These are phyloP conservation scores for Drosophila varians DNA, from an alignment of 1,140 invertebrate genomes.

Conservation along the genomic window DNA sequence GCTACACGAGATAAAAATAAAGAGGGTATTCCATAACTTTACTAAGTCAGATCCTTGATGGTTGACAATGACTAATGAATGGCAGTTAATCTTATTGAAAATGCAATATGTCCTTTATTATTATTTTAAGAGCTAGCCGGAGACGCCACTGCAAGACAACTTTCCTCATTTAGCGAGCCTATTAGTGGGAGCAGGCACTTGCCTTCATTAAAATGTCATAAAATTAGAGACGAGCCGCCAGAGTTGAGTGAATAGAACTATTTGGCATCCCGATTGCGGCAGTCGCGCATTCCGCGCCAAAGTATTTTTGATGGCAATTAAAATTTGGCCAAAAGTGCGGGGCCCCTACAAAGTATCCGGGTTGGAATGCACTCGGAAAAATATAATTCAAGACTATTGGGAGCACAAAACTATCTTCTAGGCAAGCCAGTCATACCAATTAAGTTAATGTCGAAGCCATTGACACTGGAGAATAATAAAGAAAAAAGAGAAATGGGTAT, in stretches of 20 bases:
- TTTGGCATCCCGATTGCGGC: conserved; percentile 15
- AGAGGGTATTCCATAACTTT: too few species aligned
- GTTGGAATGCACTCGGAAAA: background rate
- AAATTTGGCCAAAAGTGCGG: background rate
- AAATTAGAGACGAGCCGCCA: conserved; percentile 17
- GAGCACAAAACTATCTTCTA: too few species aligned
- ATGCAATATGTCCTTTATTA: too few species aligned
- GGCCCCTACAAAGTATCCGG: conserved; percentile 2
- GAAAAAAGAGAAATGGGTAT: too few species aligned
- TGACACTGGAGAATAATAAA: too few species aligned
- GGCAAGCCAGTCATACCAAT: too few species aligned
- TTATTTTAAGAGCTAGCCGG: background rate
- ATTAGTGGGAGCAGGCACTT: conserved; percentile 7
- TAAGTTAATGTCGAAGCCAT: too few species aligned
- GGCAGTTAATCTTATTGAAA: background rate
- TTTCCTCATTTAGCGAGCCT: conserved; percentile 19
- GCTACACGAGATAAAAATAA: background rate
- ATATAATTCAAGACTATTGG: background rate
- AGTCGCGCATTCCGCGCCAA: conserved; percentile 1
- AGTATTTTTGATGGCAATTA: conserved; percentile 30
- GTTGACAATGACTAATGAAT: too few species aligned
- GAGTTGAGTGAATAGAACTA: conserved; percentile 3
- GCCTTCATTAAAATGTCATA: conserved; percentile 46
- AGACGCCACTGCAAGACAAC: conserved; percentile 4
- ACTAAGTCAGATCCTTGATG: too few species aligned